phyloP scores from a whole-genome alignment of 2,888 invertebrate genomes.

The Hydroisotoma schaefferi region DNA sequence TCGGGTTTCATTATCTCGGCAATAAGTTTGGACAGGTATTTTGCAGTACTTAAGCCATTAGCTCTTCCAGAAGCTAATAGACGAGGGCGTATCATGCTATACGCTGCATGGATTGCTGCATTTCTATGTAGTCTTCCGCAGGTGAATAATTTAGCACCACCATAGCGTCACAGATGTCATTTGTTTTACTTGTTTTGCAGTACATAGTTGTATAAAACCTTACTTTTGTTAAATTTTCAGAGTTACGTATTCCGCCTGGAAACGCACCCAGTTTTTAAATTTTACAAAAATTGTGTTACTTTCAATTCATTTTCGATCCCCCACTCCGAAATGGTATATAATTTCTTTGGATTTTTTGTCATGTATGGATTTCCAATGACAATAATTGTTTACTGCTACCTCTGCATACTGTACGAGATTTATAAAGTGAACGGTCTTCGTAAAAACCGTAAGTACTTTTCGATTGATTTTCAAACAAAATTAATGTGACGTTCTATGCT shows the following conservation, averaged over 20 bases:
- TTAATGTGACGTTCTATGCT: not conserved
- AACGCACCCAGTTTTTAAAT: constrained; percentile 72
- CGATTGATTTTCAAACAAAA: not conserved
- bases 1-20: constrained; percentile 84
- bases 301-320: constrained; percentile 72
- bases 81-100: constrained; percentile 70
- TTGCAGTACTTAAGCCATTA: constrained; percentile 77
- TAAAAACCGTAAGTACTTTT: constrained; percentile 32
- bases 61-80: constrained; percentile 65
- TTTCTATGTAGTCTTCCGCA: constrained; percentile 79
- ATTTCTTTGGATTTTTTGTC: constrained; percentile 75
- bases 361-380: constrained; percentile 82
- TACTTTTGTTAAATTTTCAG: constrained; percentile 56
- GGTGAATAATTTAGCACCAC: too few species aligned
- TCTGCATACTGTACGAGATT: constrained; percentile 81
- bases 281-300: constrained; percentile 89
- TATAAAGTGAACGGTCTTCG: constrained; percentile 54
- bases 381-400: constrained; percentile 83
- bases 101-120: constrained; percentile 74
- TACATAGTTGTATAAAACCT: not conserved
- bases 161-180: too few species aligned
- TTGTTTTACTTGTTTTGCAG: not conserved
- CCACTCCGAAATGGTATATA: constrained; percentile 73
- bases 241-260: constrained; percentile 80
- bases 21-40: constrained; percentile 85